These are phyloP conservation scores for Ophion obscuratus DNA, from an alignment of 2,888 invertebrate species.

Conservation along the genomic window DNA sequence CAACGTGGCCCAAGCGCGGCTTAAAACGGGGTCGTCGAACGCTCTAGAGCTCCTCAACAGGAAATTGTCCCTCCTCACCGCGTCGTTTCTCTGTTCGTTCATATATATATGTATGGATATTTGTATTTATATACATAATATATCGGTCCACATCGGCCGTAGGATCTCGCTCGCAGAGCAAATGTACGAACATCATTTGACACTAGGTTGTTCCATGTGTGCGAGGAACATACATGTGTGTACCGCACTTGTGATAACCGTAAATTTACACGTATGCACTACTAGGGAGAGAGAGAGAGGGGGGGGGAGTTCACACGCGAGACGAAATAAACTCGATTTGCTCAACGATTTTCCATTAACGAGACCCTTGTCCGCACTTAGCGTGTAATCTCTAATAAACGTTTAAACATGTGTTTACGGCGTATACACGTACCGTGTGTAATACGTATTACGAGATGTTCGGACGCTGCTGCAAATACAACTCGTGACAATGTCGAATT, in stretches of 20 bases:
- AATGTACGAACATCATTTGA: slow-evolving; percentile 52
- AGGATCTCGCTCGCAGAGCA: slow-evolving; percentile 18
- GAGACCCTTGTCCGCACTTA: background rate
- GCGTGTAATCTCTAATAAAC: slow-evolving; percentile 45
- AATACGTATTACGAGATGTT: background rate
- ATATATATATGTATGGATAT: slow-evolving; percentile 3
- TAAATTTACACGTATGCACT: slow-evolving; percentile 37
- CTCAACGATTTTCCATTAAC: slow-evolving; percentile 58
- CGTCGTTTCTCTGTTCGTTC: slow-evolving; percentile 37
- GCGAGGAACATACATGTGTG: background rate
- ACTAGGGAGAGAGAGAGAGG: background rate
- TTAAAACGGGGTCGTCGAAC: slow-evolving; percentile 63
- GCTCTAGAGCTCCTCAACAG: slow-evolving; percentile 54
- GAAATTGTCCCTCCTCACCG: slow-evolving; percentile 37
- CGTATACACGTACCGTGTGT: background rate
- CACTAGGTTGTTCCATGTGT: slow-evolving; percentile 24
- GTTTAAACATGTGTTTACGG: slow-evolving; percentile 19
- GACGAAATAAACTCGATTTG: slow-evolving; percentile 54
- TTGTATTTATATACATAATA: slow-evolving; percentile 1
- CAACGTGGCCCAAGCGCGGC: slow-evolving; percentile 32
- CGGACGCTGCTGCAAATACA: background rate
- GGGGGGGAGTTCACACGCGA: background rate
- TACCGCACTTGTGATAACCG: slow-evolving; percentile 23
- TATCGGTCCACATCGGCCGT: slow-evolving; percentile 16
- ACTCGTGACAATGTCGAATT: background rate